Conservation (phyloP, 2,888 invertebrate genomes). For the Lomographa bimaculata region DNA sequence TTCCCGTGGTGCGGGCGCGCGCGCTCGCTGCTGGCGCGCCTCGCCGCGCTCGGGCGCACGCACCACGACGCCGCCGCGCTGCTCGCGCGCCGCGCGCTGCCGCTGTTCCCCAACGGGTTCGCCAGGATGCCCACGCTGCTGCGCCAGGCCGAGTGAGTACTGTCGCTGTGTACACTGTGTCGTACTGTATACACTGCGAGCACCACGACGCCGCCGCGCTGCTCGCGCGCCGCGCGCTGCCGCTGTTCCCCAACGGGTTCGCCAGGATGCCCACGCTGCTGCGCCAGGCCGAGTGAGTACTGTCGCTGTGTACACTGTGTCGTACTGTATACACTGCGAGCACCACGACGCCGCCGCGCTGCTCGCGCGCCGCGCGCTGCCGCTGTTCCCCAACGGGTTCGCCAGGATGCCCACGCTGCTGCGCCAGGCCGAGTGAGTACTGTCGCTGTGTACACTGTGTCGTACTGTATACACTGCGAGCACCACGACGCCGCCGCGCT, state of each 20-base stretch:
- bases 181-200: too few species aligned
- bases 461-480: too few species aligned
- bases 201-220: constrained; percentile 63
- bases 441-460: not conserved
- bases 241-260: constrained; percentile 87
- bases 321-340: too few species aligned
- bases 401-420: constrained; percentile 83
- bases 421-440: constrained; percentile 75
- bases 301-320: not conserved
- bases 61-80: constrained; percentile 63
- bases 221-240: constrained; percentile 84
- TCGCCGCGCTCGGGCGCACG: not conserved
- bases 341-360: constrained; percentile 63
- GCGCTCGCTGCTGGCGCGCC: constrained; percentile 33
- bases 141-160: constrained; percentile 75
- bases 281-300: constrained; percentile 75
- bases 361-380: constrained; percentile 84
- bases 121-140: constrained; percentile 83
- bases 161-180: not conserved
- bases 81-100: constrained; percentile 84
- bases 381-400: constrained; percentile 87
- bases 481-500: constrained; percentile 63
- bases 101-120: constrained; percentile 87
- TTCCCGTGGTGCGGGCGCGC: constrained; percentile 86
- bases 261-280: constrained; percentile 83